Evolutionary conservation across 2,797 vertebrate genomes (phyloP).

Genomic region (Spheniscus humboldti): DNA sequence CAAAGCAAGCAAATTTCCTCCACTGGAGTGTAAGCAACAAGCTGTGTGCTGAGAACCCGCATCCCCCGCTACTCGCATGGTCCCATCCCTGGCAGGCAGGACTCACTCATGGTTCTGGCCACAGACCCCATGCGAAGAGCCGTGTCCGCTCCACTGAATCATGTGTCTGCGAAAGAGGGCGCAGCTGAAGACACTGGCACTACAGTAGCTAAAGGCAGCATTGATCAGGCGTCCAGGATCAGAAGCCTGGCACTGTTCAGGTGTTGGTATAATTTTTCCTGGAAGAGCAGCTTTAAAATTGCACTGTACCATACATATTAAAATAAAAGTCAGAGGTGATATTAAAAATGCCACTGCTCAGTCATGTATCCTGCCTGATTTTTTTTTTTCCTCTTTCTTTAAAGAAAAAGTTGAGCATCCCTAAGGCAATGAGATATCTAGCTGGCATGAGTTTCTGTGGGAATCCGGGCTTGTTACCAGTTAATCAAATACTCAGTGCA

Average conservation of each 20-base stretch:
- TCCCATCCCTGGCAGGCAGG: neutral
- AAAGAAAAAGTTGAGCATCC: neutral
- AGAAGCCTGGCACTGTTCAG: neutral
- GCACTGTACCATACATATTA: neutral
- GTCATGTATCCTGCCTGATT: neutral
- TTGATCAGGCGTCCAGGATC: neutral
- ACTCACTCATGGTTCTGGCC: neutral
- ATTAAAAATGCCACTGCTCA: neutral
- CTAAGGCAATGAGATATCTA: neutral
- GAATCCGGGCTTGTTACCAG: neutral
- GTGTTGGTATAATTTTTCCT: neutral
- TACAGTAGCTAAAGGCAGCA: neutral
- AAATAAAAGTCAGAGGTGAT: neutral
- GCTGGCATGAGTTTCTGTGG: neutral
- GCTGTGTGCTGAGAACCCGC: neutral
- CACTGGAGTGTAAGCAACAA: fast-evolving
- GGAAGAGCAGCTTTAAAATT: conserved; percentile 5
- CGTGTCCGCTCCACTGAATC: neutral
- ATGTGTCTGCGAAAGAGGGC: neutral
- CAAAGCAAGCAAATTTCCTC: neutral
- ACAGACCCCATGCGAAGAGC: neutral
- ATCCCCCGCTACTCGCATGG: fast-evolving
- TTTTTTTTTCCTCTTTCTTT: neutral
- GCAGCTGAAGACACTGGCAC: neutral
- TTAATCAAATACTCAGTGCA: neutral